Evolutionary conservation across 2,113 vertebrate species (phyloP).

Genomic region (Lepisosteus osseus): DNA sequence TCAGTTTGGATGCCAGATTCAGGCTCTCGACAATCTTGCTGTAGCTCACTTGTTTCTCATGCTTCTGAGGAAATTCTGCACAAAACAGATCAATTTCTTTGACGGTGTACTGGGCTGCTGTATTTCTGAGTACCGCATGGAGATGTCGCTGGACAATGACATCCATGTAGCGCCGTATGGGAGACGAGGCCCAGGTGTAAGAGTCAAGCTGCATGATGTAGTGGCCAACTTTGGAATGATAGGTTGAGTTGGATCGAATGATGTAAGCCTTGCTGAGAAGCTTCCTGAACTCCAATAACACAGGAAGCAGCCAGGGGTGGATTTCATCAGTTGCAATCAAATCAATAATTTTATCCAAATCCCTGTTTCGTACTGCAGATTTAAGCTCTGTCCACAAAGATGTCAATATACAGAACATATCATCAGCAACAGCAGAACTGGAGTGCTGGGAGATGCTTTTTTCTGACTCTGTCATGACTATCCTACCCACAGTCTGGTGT

Average conservation of each 20-base stretch:
- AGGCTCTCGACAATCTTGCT: slow-evolving; percentile 53
- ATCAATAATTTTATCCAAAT: slow-evolving; percentile 69
- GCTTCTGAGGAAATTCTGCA: slow-evolving; percentile 61
- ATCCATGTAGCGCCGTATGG: slow-evolving; percentile 73
- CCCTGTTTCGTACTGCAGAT: slow-evolving; percentile 32
- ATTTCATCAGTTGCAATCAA: slow-evolving; percentile 79
- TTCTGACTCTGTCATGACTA: background rate
- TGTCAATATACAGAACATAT: slow-evolving; percentile 47
- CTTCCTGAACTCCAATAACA: slow-evolving; percentile 60
- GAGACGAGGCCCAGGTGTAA: slow-evolving; percentile 78
- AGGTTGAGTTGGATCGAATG: slow-evolving; percentile 52
- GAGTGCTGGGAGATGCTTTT: background rate
- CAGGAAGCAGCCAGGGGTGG: slow-evolving; percentile 70
- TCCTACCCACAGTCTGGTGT: background rate
- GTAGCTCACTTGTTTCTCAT: slow-evolving; percentile 33
- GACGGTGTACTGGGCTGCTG: slow-evolving; percentile 31
- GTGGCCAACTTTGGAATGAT: slow-evolving; percentile 49
- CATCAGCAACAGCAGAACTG: background rate
- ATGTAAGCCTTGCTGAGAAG: slow-evolving; percentile 60
- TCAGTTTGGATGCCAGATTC: slow-evolving; percentile 58
- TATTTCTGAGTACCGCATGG: slow-evolving; percentile 40
- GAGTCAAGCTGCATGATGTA: slow-evolving; percentile 64
- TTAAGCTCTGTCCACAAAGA: slow-evolving; percentile 56
- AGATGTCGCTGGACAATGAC: slow-evolving; percentile 70
- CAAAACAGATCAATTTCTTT: slow-evolving; percentile 63